A percentile compares a stretch with the other conserved stretches of the same genome.
Conservation (phyloP, 2,888 invertebrate genomes). For the Flexamia atlantica region DNA sequence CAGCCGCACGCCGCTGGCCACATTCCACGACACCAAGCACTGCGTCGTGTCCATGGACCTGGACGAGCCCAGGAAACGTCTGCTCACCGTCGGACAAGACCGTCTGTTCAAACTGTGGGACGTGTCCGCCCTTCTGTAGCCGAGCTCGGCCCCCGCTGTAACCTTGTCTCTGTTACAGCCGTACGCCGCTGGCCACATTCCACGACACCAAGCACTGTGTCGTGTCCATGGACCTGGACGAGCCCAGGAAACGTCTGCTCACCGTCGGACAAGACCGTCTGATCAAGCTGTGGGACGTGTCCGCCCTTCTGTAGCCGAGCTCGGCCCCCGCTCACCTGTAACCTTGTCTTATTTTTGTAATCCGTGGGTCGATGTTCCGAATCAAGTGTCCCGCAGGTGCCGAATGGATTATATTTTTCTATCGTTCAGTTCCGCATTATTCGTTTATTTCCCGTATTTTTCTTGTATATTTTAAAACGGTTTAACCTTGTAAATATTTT, state of each 20-base stretch:
- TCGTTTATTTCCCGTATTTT: not conserved
- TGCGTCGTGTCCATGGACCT: slow-evolving; percentile 92
- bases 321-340: not conserved
- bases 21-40: slow-evolving; percentile 97
- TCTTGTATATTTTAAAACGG: slow-evolving; percentile 8
- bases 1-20: slow-evolving; percentile 94
- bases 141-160: not conserved
- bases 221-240: slow-evolving; percentile 92
- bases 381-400: not conserved
- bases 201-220: slow-evolving; percentile 97
- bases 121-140: slow-evolving; percentile 80
- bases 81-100: slow-evolving; percentile 97
- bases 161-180: slow-evolving; percentile 77
- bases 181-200: slow-evolving; percentile 95
- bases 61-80: slow-evolving; percentile 91
- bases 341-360: slow-evolving; percentile 16
- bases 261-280: slow-evolving; percentile 97
- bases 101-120: slow-evolving; percentile 94
- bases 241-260: slow-evolving; percentile 90
- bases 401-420: slow-evolving; percentile 32
- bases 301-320: slow-evolving; percentile 77
- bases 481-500: slow-evolving; percentile 39
- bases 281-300: slow-evolving; percentile 95
- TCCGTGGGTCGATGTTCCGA: slow-evolving; percentile 26
- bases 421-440: not conserved